Evolutionary conservation across 1,140 invertebrate species (phyloP).

Genomic region (Antheraea mylitta): DNA sequence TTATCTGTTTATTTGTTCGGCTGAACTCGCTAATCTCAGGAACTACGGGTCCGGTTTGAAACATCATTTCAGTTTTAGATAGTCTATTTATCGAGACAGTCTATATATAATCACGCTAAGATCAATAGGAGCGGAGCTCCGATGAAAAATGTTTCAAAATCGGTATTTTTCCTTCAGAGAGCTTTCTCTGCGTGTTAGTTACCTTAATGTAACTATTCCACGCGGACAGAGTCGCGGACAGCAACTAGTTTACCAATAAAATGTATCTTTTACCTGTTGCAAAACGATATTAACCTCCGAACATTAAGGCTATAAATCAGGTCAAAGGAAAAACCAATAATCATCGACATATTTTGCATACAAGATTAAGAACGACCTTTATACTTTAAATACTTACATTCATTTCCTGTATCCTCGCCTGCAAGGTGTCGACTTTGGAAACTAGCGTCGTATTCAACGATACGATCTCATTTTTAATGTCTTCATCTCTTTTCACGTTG

Average conservation of each 20-base stretch:
- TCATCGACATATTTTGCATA: not conserved
- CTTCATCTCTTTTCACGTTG: conserved; percentile 38
- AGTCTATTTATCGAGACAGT: too few relatives aligned
- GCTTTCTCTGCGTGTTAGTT: too few relatives aligned
- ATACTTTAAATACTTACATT: conserved; percentile 37
- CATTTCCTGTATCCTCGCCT: conserved; percentile 51
- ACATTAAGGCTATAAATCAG: not conserved
- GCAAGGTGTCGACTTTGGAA: conserved; percentile 44
- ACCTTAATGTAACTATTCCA: too few relatives aligned
- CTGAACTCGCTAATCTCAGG: too few relatives aligned
- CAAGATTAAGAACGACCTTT: not conserved
- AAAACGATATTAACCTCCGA: not conserved
- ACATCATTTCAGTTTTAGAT: too few relatives aligned
- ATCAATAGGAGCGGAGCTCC: too few relatives aligned
- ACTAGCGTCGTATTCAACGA: conserved; percentile 48
- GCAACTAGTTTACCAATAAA: not conserved
- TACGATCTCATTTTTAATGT: conserved; percentile 41
- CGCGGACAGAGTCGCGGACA: too few relatives aligned
- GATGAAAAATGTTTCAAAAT: too few relatives aligned
- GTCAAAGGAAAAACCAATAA: not conserved
- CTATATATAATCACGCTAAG: too few relatives aligned
- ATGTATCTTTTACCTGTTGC: not conserved
- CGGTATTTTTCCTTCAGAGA: too few relatives aligned
- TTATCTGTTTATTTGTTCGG: too few relatives aligned
- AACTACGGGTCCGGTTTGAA: too few relatives aligned